Evolutionary conservation across 2,113 vertebrate species (phyloP).

Genomic region (Sebastes schlegelii): DNA sequence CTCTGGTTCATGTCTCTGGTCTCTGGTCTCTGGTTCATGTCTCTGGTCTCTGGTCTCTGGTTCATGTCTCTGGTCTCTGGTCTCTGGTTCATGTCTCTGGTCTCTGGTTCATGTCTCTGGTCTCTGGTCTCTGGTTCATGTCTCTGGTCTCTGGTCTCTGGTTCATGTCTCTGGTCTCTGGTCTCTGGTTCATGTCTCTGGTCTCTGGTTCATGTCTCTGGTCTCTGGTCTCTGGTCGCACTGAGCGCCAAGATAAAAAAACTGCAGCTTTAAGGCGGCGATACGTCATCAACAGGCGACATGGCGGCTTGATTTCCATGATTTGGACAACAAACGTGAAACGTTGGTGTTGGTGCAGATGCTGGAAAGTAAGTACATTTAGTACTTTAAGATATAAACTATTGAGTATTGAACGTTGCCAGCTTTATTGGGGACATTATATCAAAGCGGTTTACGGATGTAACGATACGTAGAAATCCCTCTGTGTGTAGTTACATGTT

Average conservation of each 20-base stretch:
- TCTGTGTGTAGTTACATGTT: background rate
- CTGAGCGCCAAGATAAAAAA: too few relatives aligned
- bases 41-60: too few relatives aligned
- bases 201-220: too few relatives aligned
- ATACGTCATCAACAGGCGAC: conserved; percentile 64
- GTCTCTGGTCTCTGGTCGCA: too few relatives aligned
- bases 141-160: fast-evolving
- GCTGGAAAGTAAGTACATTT: conserved; percentile 3
- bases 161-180: too few relatives aligned
- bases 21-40: too few relatives aligned
- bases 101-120: too few relatives aligned
- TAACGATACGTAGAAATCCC: background rate
- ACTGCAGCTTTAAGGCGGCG: background rate
- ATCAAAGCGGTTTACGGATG: background rate
- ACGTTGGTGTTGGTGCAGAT: background rate
- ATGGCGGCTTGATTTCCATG: fast-evolving
- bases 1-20: too few relatives aligned
- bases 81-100: fast-evolving
- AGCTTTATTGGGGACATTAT: fast-evolving
- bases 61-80: too few relatives aligned
- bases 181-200: too few relatives aligned
- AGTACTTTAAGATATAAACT: background rate
- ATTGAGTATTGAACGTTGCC: background rate
- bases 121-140: too few relatives aligned
- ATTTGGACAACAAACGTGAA: background rate